Evolutionary conservation across 2,888 invertebrate genomes (phyloP).

Genomic region (Psylliodes chrysocephalus): DNA sequence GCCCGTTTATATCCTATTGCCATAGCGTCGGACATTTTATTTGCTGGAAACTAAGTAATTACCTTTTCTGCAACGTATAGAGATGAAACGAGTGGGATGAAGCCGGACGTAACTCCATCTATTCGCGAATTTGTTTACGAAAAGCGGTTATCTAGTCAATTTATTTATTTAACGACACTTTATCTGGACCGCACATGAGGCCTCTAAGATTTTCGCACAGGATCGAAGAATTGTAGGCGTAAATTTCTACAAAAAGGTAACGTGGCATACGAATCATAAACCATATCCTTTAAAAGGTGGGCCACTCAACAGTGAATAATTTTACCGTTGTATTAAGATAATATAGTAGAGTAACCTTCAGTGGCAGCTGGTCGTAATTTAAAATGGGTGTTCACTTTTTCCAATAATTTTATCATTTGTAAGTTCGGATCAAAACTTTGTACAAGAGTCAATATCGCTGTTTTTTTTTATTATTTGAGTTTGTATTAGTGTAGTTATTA

Average conservation of each 20-base stretch:
- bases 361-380: too few relatives aligned
- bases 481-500: too few relatives aligned
- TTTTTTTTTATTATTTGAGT: too few relatives aligned
- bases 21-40: not conserved
- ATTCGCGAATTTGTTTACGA: slow-evolving; percentile 35
- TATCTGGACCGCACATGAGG: slow-evolving; percentile 39
- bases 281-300: too few relatives aligned
- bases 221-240: not conserved
- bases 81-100: not conserved
- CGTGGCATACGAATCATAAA: too few relatives aligned
- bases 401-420: too few relatives aligned
- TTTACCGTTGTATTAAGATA: too few relatives aligned
- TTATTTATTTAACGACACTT: slow-evolving; percentile 40
- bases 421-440: too few relatives aligned
- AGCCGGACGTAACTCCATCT: slow-evolving; percentile 17
- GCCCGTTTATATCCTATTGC: not conserved
- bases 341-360: too few relatives aligned
- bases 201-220: slow-evolving; percentile 20
- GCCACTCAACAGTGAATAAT: too few relatives aligned
- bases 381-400: too few relatives aligned
- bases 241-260: not conserved
- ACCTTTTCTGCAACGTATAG: slow-evolving; percentile 1
- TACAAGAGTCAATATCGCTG: too few relatives aligned
- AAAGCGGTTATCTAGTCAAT: slow-evolving; percentile 38
- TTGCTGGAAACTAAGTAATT: slow-evolving; percentile 12